Base-by-base conservation (phyloP, 2,888 invertebrate genomes). In the Pterostichus madidus region DNA sequence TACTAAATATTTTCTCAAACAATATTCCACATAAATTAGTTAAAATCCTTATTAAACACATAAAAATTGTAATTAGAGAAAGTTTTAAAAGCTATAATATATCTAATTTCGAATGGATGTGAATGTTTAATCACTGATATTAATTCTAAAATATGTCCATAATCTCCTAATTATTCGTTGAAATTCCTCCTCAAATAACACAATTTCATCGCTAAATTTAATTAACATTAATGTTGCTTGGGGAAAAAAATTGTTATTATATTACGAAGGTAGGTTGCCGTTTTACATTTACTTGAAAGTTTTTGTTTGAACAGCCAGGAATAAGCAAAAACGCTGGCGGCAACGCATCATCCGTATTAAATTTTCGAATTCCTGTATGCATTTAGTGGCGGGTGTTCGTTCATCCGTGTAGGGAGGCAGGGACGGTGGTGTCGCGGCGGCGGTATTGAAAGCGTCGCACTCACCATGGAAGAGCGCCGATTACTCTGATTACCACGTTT, bases 271-370 rank as follows among this genome's bases (percentile, higher is more conserved):
- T 76, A 32, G 5, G 31, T 24, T 31, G 7, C 24, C 24, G 76
- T 52, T 31, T 52, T 39, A 31, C 52, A 53, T 35, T 52, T 52
- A n/a, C 49, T 13, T 76, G 71, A 59, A 73, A 49, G 73, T 46
- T 73, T 46, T 76, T 53, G 76, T 76, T 76, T 76, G 32, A n/a
- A 31, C 53, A 31, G n/a, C 76, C 15, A 31, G 76, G 24, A 75
- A 76, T 73, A 76, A 17, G 53, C 76, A 76, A 76, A 76, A 76
- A 52, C 76, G 76, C 53, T 53, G 13, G 31, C 52, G 32, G 49
- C 17, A 68, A 39, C 49, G 10, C 76, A 35, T 53, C 52, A 76
- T 53, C 53, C 31, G 52, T 76, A 76, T 76, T 53, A 52, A 64
- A 64, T 64, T 64, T 64, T 35, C 35, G 64, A 13, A 64, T 59